A percentile compares a stretch with the other conserved stretches of the same genome.
phyloP scores from a whole-genome alignment of 2,888 invertebrate species.

The Rhodophaea formosa region DNA sequence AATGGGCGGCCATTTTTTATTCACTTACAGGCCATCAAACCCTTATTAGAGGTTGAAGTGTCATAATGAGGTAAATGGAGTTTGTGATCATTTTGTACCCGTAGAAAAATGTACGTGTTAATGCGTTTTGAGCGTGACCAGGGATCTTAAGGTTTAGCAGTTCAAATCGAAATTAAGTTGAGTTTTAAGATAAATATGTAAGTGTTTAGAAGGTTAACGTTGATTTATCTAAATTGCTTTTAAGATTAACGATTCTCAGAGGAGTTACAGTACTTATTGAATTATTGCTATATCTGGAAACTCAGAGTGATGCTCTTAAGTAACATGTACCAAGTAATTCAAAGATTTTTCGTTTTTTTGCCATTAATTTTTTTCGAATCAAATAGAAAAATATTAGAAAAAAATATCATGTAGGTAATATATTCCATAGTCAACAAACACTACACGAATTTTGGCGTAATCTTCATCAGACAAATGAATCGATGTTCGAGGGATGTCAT shows the following conservation, averaged over 20 bases:
- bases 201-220: not conserved
- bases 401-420: no score
- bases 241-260: not conserved
- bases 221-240: not conserved
- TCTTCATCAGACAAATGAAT: no score
- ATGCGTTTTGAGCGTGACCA: slow-evolving; percentile 36
- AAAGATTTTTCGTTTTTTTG: no score
- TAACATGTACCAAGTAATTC: no score
- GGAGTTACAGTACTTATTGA: not conserved
- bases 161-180: slow-evolving; percentile 5
- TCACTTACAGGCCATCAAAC: slow-evolving; percentile 44
- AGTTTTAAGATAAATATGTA: not conserved
- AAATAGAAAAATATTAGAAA: no score
- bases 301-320: no score
- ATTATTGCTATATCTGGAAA: not conserved
- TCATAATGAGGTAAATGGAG: slow-evolving; percentile 48
- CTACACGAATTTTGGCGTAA: no score
- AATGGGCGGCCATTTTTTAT: slow-evolving; percentile 60
- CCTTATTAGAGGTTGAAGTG: slow-evolving; percentile 35
- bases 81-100: slow-evolving; percentile 35
- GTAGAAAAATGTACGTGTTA: slow-evolving; percentile 29
- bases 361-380: no score
- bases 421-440: no score
- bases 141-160: slow-evolving; percentile 25
- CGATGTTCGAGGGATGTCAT: no score